Evolutionary conservation across 2,113 vertebrate species (phyloP), one percentile per base, ranked within the genome.

Genomic region (Mystacornis crossleyi): DNA sequence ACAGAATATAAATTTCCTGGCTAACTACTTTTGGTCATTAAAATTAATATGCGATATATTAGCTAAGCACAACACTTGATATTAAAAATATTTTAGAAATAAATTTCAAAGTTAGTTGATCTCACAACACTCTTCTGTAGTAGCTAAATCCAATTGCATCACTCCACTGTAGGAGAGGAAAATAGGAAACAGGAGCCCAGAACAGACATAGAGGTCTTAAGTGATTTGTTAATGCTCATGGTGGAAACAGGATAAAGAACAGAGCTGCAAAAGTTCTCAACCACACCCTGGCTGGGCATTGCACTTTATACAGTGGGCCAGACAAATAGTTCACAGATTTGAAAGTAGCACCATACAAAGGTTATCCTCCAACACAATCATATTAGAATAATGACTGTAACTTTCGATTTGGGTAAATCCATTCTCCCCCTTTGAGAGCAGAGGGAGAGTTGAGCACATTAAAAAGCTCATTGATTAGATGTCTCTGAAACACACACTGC

Each of bases 381-480:
- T 86, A 47, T 69, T 61, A 81, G 64, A 88, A 85, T 90, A 87
- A 73, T 15, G 47, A 73, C 67, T 72, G 51, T 45, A 81, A 51
- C 29, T 54, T 90, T 95, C 1, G 0, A 78, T 90, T 67, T 84
- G 79, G 40, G 55, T 51, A 74, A 88, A 96, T 95, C 91, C 48
- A 84, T 95, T 86, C 72, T 81, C 5, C 31, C 23, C 6, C 9
- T 77, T 61, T 83, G 75, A 60, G 47, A 83, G 61, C 64, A 86
- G 31, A 77, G 58, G n/a, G 61, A 42, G 51, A 88, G 83, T 79
- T 40, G 33, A 82, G 54, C 77, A 66, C 73, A 91, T 93, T 89
- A 90, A 90, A 93, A 93, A 93, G 29, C 31, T 86, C 48, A 94
- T 96, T 84, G 96, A 95, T 97, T 84, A 81, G 36, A 33, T 75